phyloP scores from a whole-genome alignment of 2,888 invertebrate genomes.

The Acrocera orbiculus region DNA sequence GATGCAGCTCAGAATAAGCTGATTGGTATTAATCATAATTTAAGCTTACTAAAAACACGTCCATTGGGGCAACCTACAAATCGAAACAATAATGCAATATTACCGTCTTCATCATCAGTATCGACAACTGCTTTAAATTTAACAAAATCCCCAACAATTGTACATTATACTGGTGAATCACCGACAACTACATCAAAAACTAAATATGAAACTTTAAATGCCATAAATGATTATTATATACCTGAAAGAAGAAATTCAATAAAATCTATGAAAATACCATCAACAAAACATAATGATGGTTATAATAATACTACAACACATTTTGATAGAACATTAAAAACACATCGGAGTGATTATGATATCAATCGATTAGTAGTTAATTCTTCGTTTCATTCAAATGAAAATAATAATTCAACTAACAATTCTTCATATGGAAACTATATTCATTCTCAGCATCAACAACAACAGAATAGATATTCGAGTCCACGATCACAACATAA shows the following conservation, averaged over 20 bases:
- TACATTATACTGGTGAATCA: slow-evolving; percentile 6
- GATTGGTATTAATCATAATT: slow-evolving; percentile 16
- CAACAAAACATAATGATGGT: not conserved
- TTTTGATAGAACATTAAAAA: slow-evolving; percentile 7
- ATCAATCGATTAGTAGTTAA: slow-evolving; percentile 3
- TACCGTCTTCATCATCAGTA: not conserved
- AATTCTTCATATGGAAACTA: no score
- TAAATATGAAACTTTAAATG: slow-evolving; percentile 1
- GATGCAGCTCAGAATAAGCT: slow-evolving; percentile 15
- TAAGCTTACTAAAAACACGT: slow-evolving; percentile 12
- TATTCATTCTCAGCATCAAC: not conserved
- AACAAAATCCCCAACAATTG: slow-evolving; percentile 11
- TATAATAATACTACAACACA: no score
- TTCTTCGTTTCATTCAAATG: not conserved
- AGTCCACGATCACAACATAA: not conserved
- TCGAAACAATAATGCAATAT: no score
- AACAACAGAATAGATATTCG: not conserved
- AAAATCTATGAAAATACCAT: slow-evolving; percentile 2
- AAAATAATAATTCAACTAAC: slow-evolving; percentile 1
- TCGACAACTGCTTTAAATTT: slow-evolving; percentile 7
- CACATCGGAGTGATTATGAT: slow-evolving; percentile 5
- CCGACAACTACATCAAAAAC: not conserved
- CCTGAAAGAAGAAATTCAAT: slow-evolving; percentile 9
- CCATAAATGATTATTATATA: not conserved
- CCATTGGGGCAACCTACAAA: no score